Percentiles rank a stretch among this genome's conserved stretches.
These are phyloP conservation scores for Propithecus deckenii DNA, from an alignment of 2,797 vertebrate species.

Conservation along the genomic window DNA sequence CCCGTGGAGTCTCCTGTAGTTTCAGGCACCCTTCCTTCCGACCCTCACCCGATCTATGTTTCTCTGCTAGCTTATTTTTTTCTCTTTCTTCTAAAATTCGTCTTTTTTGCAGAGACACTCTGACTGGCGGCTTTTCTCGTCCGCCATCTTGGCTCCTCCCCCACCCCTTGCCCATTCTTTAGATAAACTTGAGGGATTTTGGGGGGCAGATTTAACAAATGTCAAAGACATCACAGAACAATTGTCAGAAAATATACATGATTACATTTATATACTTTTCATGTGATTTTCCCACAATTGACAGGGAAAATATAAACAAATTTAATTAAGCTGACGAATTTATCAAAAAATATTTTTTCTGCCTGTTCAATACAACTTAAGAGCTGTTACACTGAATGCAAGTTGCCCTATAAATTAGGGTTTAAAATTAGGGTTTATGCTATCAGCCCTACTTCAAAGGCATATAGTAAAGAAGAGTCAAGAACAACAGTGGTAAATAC, in stretches of 20 bases:
- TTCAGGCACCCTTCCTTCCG: too few relatives aligned
- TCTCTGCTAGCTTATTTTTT: too few relatives aligned
- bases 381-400: not conserved
- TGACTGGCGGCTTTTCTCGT: too few relatives aligned
- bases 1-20: too few relatives aligned
- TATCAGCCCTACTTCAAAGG: not conserved
- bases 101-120: too few relatives aligned
- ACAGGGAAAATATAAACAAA: not conserved
- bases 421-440: slow-evolving; percentile 4
- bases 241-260: not conserved
- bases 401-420: not conserved
- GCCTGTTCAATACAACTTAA: not conserved
- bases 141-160: too few relatives aligned
- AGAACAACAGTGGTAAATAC: not conserved
- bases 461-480: not conserved
- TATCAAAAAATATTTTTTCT: not conserved
- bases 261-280: not conserved
- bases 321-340: slow-evolving; percentile 42
- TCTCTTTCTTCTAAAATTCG: too few relatives aligned
- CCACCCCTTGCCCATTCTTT: not conserved
- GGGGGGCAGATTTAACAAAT: not conserved
- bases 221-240: not conserved
- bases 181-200: not conserved
- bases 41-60: too few relatives aligned
- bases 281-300: not conserved